Evolutionary conservation across 2,113 vertebrate species (phyloP).

Genomic region (Rafetus swinhoei): DNA sequence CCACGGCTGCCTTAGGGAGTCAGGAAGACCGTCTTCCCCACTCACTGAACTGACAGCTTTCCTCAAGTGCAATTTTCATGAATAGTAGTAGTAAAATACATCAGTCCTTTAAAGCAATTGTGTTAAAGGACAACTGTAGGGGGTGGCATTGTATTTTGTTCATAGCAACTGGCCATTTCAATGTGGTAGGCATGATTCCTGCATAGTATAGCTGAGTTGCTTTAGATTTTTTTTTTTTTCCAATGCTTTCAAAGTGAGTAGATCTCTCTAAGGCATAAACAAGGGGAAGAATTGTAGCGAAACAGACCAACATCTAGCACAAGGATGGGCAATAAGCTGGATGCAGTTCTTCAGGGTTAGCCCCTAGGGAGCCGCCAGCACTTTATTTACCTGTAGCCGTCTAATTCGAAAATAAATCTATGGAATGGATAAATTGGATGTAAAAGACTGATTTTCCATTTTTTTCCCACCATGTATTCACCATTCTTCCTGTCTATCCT

Average conservation of each 20-base stretch:
- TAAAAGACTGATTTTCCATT: neutral
- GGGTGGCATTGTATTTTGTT: neutral
- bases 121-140: neutral
- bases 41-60: neutral
- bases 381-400: neutral
- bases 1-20: neutral
- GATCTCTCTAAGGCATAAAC: neutral
- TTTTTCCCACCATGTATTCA: neutral
- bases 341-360: too few relatives aligned
- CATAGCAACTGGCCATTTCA: neutral
- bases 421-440: neutral
- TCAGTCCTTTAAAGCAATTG: neutral
- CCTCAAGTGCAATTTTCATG: neutral
- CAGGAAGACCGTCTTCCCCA: neutral
- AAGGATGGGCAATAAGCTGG: too few relatives aligned
- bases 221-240: neutral
- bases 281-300: neutral
- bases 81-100: neutral
- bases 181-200: neutral
- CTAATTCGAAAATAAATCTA: neutral
- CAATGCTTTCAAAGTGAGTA: neutral
- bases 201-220: neutral
- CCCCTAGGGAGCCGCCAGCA: too few relatives aligned
- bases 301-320: neutral
- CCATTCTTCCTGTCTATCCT: neutral